phyloP scores from a whole-genome alignment of 2,888 invertebrate species.

The Campoplex capitator region DNA sequence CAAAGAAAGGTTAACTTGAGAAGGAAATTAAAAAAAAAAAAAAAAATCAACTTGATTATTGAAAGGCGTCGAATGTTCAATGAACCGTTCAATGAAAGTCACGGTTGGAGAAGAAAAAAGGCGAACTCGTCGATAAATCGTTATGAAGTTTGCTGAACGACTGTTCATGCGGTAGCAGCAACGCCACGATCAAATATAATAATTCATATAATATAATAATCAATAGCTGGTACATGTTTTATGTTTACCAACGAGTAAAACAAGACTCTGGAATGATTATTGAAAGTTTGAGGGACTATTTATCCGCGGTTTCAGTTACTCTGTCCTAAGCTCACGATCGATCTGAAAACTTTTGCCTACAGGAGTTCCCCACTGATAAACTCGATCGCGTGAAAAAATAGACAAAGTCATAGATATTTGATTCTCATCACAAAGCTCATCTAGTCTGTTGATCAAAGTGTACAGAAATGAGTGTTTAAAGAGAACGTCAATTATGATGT shows the following conservation, averaged over 20 bases:
- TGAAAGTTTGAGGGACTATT: conserved; percentile 25
- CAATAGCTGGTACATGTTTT: conserved; percentile 40
- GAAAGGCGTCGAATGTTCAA: conserved; percentile 35
- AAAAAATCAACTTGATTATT: conserved; percentile 8
- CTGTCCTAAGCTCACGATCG: neutral
- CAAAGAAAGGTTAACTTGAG: conserved; percentile 36
- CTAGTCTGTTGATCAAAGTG: neutral
- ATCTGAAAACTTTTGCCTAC: neutral
- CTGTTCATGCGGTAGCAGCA: conserved; percentile 5
- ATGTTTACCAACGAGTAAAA: neutral
- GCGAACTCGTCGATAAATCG: conserved; percentile 47
- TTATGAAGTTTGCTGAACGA: conserved; percentile 51
- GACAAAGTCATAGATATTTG: neutral
- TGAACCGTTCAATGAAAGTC: conserved; percentile 7
- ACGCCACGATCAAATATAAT: conserved; percentile 45
- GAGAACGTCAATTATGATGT: neutral
- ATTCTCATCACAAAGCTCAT: neutral
- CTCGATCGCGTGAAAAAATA: neutral
- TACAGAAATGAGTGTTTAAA: neutral
- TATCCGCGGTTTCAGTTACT: conserved; percentile 11
- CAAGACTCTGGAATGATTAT: conserved; percentile 21
- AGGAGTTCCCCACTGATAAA: neutral
- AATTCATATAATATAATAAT: too few species aligned
- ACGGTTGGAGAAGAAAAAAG: neutral
- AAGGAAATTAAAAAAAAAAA: neutral